These are phyloP conservation scores for Drosophila grimshawi DNA, from an alignment of 1,140 invertebrate species.

Conservation along the genomic window DNA sequence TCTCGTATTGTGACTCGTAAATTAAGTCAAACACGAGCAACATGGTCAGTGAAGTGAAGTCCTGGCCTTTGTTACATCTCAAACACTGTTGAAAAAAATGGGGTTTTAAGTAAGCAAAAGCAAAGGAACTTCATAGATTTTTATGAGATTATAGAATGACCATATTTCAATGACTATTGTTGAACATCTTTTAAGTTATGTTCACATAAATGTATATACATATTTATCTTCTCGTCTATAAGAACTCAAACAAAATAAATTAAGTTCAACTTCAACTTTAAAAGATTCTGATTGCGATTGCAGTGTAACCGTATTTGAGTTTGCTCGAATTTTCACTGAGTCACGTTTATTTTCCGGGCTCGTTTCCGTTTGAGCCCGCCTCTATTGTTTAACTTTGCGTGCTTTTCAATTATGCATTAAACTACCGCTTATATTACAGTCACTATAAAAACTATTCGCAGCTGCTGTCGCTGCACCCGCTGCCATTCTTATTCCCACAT, in stretches of 20 bases:
- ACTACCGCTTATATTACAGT: constrained; percentile 58
- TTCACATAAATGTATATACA: no score
- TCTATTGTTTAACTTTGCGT: constrained; percentile 74
- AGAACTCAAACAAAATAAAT: no score
- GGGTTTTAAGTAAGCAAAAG: not conserved
- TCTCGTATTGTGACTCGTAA: constrained; percentile 32
- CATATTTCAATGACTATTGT: not conserved
- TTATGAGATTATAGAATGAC: not conserved
- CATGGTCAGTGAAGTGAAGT: constrained; percentile 40
- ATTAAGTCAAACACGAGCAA: constrained; percentile 44
- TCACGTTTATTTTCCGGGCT: not conserved
- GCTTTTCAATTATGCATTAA: constrained; percentile 82
- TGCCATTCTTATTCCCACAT: not conserved
- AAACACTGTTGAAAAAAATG: constrained; percentile 11
- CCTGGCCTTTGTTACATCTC: not conserved
- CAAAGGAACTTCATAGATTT: not conserved
- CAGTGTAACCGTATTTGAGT: constrained; percentile 2
- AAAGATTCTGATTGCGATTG: not conserved
- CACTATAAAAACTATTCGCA: constrained; percentile 66
- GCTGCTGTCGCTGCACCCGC: constrained; percentile 19
- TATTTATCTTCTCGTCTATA: no score
- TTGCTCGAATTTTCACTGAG: not conserved
- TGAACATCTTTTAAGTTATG: no score
- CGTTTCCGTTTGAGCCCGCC: not conserved
- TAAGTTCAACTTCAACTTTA: not conserved